phyloP scores from a whole-genome alignment of 1,140 invertebrate species.

The Helicorthomorpha holstii region DNA sequence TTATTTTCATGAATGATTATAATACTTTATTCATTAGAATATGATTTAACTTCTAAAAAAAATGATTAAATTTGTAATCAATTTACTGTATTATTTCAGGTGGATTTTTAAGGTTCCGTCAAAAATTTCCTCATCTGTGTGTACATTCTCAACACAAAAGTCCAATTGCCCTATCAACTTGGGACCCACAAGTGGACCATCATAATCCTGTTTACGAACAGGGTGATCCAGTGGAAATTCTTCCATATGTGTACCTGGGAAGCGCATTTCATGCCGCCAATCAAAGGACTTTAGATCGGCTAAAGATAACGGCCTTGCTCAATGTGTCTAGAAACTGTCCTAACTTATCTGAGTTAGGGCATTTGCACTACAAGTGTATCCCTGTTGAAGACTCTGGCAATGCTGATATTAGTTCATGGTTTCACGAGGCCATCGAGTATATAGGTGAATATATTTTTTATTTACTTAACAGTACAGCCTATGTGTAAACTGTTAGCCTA shows the following conservation, averaged over 20 bases:
- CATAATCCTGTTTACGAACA: slow-evolving; percentile 14
- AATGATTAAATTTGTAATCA: too few relatives aligned
- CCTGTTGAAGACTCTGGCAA: slow-evolving; percentile 56
- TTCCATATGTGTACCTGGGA: slow-evolving; percentile 79
- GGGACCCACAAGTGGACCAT: not conserved
- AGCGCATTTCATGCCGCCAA: slow-evolving; percentile 86
- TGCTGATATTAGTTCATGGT: slow-evolving; percentile 76
- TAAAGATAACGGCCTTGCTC: slow-evolving; percentile 83
- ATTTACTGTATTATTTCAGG: too few relatives aligned
- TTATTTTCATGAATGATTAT: too few relatives aligned
- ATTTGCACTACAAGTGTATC: slow-evolving; percentile 1
- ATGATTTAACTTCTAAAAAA: too few relatives aligned
- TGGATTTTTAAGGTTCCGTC: too few relatives aligned
- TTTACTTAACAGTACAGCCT: too few relatives aligned
- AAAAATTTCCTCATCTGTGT: too few relatives aligned
- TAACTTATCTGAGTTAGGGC: too few relatives aligned
- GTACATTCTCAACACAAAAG: too few relatives aligned
- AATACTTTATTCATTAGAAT: too few relatives aligned
- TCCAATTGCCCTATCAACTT: too few relatives aligned
- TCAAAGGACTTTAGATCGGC: slow-evolving; percentile 59
- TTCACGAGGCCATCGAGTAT: slow-evolving; percentile 80
- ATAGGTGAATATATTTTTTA: slow-evolving; percentile 48
- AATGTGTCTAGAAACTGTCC: slow-evolving; percentile 44
- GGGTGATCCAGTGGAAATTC: slow-evolving; percentile 74
- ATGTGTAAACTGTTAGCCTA: too few relatives aligned